Percentiles rank a stretch among this genome's conserved stretches.
These are phyloP conservation scores for Hiodon tergisus DNA, from an alignment of 2,113 vertebrate genomes.

Conservation along the genomic window DNA sequence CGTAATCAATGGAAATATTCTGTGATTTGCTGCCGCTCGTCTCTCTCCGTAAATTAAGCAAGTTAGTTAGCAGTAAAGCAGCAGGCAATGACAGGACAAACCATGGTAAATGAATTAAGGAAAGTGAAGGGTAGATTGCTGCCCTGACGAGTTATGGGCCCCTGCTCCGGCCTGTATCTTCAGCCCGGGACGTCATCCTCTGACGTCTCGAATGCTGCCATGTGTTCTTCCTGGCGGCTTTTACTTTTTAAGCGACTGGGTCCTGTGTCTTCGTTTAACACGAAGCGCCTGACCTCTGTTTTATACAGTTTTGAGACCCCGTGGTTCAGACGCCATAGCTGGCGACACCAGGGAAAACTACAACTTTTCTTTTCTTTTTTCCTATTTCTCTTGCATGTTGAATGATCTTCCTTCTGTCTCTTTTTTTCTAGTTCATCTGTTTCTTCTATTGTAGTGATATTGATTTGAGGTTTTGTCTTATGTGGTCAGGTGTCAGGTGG, in stretches of 20 bases:
- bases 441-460: neutral
- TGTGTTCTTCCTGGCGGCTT: conserved; percentile 66
- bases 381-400: too few species aligned
- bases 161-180: conserved; percentile 59
- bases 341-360: too few species aligned
- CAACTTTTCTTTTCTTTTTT: too few species aligned
- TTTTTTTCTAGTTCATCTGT: neutral
- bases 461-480: too few species aligned
- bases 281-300: conserved; percentile 39
- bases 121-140: conserved; percentile 64
- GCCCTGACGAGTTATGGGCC: conserved; percentile 79
- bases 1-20: conserved; percentile 99
- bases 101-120: conserved; percentile 92
- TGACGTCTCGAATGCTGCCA: conserved; percentile 58
- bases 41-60: conserved; percentile 85
- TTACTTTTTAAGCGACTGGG: conserved; percentile 66
- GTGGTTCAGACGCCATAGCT: too few species aligned
- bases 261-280: conserved; percentile 63
- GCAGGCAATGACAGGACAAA: conserved; percentile 78
- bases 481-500: neutral
- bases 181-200: conserved; percentile 63
- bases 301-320: neutral
- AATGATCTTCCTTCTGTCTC: too few species aligned
- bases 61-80: conserved; percentile 96
- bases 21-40: conserved; percentile 90